Evolutionary conservation across 30 jellyfish, hydroid and myxozoan genomes (phyloP), one percentile per base, ranked within the genome.

Genomic region (Aurelia sp.): DNA sequence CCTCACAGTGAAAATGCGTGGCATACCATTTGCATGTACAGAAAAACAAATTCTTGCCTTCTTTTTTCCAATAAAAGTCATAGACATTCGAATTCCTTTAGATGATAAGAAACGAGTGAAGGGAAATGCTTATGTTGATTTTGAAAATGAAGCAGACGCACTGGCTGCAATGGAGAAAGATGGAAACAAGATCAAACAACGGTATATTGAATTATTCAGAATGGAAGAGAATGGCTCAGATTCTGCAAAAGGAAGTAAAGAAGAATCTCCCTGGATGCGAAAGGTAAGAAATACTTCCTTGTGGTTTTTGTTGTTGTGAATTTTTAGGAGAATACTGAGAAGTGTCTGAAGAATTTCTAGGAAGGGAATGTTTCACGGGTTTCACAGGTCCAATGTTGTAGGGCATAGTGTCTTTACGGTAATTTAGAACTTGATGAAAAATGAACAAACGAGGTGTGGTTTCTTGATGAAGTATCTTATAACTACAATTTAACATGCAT

Each of bases 71-170:
- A n/a, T 94, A 20, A 71, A 58, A 63, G 85, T 94, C 58, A 61
- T 47, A 13, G 99, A 94, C 66, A 94, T 94, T 30, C 92, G 99
- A 12, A 77, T 94, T 15, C 97, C 94, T 16, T 64, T 65, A 62
- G 83, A 94, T 71, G 83, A 80, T 19, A 71, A 94, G 62, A 85
- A 88, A 18, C 90, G 83, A 75, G 92, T 90, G 57, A 94, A 81
- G 44, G 99, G 99, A 17, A 76, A 78, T 74, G 99, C 99, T 4
- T 94, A 83, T 89, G 99, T 94, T 73, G 97, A 89, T 44, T 94
- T 94, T 85, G 96, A 70, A 69, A 79, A 48, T 51, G 79, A 73
- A 20, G 66, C 57, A 33, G 96, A 74, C 53, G 92, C 82, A 33
- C 13, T 27, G 52, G 73, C 63, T 52, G 99, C 97, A n/a, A 62